These are phyloP conservation scores for Drosophila santomea DNA, from an alignment of 1,140 invertebrate species.

Conservation along the genomic window DNA sequence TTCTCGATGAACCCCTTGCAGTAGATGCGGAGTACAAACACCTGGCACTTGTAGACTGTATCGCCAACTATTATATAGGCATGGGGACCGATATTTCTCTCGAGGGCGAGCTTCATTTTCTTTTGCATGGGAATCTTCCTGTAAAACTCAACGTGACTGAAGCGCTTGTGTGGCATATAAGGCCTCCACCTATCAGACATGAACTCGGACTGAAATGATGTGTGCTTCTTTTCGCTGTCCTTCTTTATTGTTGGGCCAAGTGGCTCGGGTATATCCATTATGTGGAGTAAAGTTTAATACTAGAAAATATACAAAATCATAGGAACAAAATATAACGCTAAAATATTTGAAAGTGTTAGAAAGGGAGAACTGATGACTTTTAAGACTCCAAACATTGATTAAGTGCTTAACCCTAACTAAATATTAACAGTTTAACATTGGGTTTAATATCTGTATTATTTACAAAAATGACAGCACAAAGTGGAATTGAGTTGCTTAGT, in stretches of 20 bases:
- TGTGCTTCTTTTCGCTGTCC: not conserved
- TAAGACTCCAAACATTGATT: not conserved
- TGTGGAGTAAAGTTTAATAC: not conserved
- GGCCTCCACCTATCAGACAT: not conserved
- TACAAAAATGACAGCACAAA: not conserved
- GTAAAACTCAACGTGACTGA: not conserved
- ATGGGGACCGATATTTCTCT: constrained; percentile 1
- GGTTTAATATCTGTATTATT: too few species aligned
- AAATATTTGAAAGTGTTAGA: too few species aligned
- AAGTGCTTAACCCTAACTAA: too few species aligned
- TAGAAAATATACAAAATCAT: not conserved
- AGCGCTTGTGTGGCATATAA: not conserved
- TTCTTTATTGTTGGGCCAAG: not conserved
- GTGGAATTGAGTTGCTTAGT: constrained; percentile 12
- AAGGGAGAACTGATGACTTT: not conserved
- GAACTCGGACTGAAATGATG: not conserved
- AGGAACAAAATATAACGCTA: not conserved
- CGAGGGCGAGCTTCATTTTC: not conserved
- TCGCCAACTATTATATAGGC: not conserved
- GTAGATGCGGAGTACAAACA: not conserved
- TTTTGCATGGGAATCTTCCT: not conserved
- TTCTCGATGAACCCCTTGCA: not conserved
- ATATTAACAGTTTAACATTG: too few species aligned
- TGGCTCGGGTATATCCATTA: not conserved
- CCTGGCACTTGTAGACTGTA: not conserved